Evolutionary conservation across 35 echinoderm and acorn worm genomes (phyloP), one percentile per base, ranked within the genome.

Genomic region (Diadema setosum): DNA sequence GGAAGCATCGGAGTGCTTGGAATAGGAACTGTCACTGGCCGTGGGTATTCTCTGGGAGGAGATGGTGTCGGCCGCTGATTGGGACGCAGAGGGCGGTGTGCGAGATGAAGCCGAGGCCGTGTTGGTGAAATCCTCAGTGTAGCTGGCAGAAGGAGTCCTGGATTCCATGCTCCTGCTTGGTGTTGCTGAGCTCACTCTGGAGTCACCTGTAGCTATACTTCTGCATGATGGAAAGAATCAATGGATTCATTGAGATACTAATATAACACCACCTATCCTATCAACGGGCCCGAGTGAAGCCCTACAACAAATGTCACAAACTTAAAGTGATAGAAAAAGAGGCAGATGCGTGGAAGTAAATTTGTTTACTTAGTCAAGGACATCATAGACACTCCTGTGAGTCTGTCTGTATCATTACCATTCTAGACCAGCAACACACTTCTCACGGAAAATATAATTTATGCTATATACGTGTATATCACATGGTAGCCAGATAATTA

Each of bases 91-190:
- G 27, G 81, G 20, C 34, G 45, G 45, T 3, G 81, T 56, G 35
- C 57, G 45, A 56, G 52, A 58, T 12, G 25, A 83, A 59, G 70
- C 36, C 18, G 63, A 61, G 8, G 82, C 21, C 15, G 73, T 91
- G 44, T 91, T 85, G 18, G 81, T 91, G 45, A 96, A 96, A 42
- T 96, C 94, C 44, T 96, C 94, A 0, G 94, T 78, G 42, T 96
- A 96, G 44, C 80, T 64, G 24, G 89, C 80, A 9, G 91, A 82
- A 41, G 85, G 80, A 33, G 84, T 88, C 70, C 56, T 58, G 55
- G 78, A 58, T 41, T 83, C 27, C 8, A 81, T n/a, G 37, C 49
- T 41, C 29, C 44, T 17, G 25, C 82, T 56, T 11, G 57, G 31
- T 27, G 63, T 61, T 63, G 85, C 34, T 14, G 32, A 69, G 42